Evolutionary conservation across 2,888 invertebrate species (phyloP).

Genomic region (Morinoia aosen): DNA sequence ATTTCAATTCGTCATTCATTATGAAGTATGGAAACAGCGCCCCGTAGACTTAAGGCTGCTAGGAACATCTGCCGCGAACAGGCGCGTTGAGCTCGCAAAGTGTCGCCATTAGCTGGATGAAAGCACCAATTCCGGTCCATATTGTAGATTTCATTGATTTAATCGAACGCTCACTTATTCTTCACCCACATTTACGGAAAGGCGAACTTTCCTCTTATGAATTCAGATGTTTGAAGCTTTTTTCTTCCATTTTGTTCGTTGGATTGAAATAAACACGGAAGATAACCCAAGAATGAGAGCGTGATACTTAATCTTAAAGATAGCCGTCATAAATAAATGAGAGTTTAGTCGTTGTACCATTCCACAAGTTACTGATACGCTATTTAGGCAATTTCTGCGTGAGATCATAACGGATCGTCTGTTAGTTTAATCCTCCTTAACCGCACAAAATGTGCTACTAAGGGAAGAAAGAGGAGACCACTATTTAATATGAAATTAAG

Average conservation of each 20-base stretch:
- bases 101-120: not conserved
- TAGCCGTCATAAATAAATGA: too few relatives aligned
- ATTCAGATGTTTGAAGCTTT: not conserved
- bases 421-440: too few relatives aligned
- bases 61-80: not conserved
- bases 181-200: not conserved
- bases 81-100: not conserved
- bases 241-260: not conserved
- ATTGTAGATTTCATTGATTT: not conserved
- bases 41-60: not conserved
- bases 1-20: not conserved
- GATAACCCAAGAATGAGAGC: not conserved
- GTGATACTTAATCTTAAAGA: too few relatives aligned
- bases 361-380: too few relatives aligned
- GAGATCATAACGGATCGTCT: too few relatives aligned
- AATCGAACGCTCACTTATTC: not conserved
- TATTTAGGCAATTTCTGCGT: too few relatives aligned
- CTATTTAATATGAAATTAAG: too few relatives aligned
- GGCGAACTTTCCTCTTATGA: not conserved
- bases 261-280: not conserved
- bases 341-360: too few relatives aligned
- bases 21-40: not conserved
- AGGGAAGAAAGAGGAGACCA: too few relatives aligned
- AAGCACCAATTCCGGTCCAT: not conserved
- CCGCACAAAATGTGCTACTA: too few relatives aligned